These are phyloP conservation scores for Erebia ligea DNA, from an alignment of 2,888 invertebrate genomes.

Conservation along the genomic window DNA sequence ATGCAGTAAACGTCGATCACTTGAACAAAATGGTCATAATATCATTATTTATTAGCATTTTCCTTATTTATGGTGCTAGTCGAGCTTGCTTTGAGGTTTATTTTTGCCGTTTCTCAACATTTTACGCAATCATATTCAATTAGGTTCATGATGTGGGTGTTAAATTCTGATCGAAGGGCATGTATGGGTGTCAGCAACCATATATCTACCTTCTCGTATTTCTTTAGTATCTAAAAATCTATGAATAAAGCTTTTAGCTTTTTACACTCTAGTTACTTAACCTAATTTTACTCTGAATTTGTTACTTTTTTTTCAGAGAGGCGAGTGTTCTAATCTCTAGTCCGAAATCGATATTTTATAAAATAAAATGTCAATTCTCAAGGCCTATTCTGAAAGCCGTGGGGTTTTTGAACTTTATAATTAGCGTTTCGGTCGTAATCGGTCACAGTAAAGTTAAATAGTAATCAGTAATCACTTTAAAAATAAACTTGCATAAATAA, in stretches of 20 bases:
- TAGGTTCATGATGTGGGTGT: not conserved
- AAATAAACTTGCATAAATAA: too few species aligned
- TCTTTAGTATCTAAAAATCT: not conserved
- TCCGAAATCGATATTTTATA: too few species aligned
- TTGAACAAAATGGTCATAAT: not conserved
- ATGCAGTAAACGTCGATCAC: conserved; percentile 9
- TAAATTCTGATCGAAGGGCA: conserved; percentile 7
- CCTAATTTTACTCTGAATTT: not conserved
- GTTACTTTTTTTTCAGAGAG: too few species aligned
- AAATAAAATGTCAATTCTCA: not conserved
- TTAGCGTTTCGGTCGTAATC: not conserved
- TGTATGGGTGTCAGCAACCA: not conserved
- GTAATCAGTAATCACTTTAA: not conserved
- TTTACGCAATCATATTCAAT: not conserved
- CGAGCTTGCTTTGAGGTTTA: not conserved
- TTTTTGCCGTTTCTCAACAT: conserved; percentile 2
- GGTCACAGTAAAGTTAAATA: not conserved
- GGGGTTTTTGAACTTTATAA: not conserved
- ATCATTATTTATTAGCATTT: conserved; percentile 15
- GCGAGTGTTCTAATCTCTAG: too few species aligned
- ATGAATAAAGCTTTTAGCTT: not conserved
- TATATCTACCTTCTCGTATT: not conserved
- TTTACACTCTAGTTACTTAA: not conserved
- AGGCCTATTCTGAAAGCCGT: not conserved
- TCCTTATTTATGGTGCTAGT: conserved; percentile 14